A percentile compares a stretch with the other conserved stretches of the same genome.
Conservation (phyloP, 2,888 invertebrate genomes). For the Podabrus alpinus region DNA sequence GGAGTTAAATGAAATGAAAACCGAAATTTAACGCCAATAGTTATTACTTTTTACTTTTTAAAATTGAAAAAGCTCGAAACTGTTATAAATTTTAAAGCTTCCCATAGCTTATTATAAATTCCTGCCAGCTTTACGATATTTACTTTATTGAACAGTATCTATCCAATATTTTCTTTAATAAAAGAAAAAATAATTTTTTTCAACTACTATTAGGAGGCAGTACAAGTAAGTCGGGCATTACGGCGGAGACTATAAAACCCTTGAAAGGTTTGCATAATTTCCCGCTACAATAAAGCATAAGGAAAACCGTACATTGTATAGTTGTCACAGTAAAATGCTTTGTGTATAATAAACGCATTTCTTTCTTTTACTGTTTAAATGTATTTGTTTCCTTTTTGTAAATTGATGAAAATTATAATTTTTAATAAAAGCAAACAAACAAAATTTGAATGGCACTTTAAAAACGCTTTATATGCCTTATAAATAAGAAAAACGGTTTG, state of each 20-base stretch:
- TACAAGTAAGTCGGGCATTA: neutral
- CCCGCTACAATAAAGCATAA: conserved; percentile 1
- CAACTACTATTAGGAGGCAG: neutral
- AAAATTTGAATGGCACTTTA: neutral
- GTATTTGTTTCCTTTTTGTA: neutral
- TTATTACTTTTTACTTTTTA: conserved; percentile 16
- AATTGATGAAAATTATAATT: neutral
- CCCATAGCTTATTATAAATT: conserved; percentile 29
- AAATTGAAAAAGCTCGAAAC: conserved; percentile 26
- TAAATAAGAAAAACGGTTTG: neutral
- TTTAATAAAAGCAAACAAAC: neutral
- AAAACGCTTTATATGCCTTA: neutral
- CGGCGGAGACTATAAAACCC: neutral
- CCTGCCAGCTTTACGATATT: conserved; percentile 25
- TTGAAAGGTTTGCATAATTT: neutral
- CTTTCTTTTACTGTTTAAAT: neutral
- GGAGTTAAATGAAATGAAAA: conserved; percentile 4
- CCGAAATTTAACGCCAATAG: conserved; percentile 24
- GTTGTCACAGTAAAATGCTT: conserved; percentile 1
- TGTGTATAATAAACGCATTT: conserved; percentile 1
- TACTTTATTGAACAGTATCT: conserved; percentile 26
- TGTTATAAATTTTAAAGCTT: conserved; percentile 25
- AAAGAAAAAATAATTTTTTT: neutral
- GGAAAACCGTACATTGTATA: conserved; percentile 3
- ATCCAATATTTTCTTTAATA: neutral